Base-by-base conservation (phyloP, 2,888 invertebrate species). In the Plebejus melissa region DNA sequence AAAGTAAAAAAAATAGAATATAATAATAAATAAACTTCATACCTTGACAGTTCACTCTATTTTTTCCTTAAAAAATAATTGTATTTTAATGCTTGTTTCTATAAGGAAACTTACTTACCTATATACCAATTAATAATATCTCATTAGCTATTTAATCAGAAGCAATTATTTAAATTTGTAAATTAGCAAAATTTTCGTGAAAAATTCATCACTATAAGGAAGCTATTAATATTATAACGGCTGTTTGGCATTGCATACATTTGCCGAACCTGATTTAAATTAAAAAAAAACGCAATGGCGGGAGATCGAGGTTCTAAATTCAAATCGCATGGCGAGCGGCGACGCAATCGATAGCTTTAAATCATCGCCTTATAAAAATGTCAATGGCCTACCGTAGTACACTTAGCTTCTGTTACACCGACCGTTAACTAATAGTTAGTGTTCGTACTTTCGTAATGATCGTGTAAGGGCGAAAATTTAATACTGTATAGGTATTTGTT, bases 321-420 rank as follows among this genome's bases (percentile, higher is more conserved):
- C 83, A 85, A 87, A 88, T 83, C 81, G 80, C 79, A 81, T 79
- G 81, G 87, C 87, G 87, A 88, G 83, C 85, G 84, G 82, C 82
- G 86, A 81, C 82, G 80, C 84, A 89, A 93, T 93, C 92, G 90
- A 93, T 93, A 86, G 85, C 82, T 82, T 81, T 91, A 91, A 90
- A 93, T 93, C 91, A 93, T 90, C 85, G 85, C 80, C 86, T 88
- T 90, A 92, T 93, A 92, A 93, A 93, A 92, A 89, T 90, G 93
- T 93, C 93, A 91, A 84, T 91, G 89, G 87, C 90, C 90, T 85
- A 86, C 80, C 81, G 32, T 32, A 32, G 81, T 79, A 78, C 72
- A 69, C 32, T 50, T 36, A 78, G 83, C 78, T 76, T 76, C 79
- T 76, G 77, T 92, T 79, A 91, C 90, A 93, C 90, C 87, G 88